Evolutionary conservation across 2,113 vertebrate genomes (phyloP).

Genomic region (Rhea pennata): DNA sequence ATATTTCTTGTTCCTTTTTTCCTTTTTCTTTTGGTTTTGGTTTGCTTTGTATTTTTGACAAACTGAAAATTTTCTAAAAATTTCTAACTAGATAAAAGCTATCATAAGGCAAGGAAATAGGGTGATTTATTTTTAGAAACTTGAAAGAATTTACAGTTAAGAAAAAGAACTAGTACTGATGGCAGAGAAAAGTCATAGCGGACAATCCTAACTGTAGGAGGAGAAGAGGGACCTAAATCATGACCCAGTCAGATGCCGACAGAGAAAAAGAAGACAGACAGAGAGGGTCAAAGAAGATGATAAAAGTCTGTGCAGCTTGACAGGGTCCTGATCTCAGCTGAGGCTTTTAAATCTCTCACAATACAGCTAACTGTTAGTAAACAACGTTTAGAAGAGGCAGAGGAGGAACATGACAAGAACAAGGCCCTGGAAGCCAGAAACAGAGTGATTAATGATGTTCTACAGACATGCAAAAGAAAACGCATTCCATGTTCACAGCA

Average conservation of each 20-base stretch:
- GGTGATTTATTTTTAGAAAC: background rate
- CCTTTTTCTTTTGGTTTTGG: background rate
- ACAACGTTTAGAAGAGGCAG: constrained; percentile 27
- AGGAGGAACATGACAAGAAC: background rate
- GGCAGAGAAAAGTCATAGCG: background rate
- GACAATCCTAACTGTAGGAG: background rate
- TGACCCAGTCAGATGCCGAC: background rate
- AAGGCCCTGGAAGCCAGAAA: constrained; percentile 23
- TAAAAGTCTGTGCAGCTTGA: constrained; percentile 5
- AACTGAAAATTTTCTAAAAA: background rate
- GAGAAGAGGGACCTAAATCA: background rate
- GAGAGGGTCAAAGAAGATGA: background rate
- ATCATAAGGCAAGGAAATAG: background rate
- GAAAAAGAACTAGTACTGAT: background rate
- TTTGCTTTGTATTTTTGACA: background rate
- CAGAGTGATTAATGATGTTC: constrained; percentile 37
- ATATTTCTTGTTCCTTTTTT: background rate
- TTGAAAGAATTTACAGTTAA: background rate
- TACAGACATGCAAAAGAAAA: constrained; percentile 47
- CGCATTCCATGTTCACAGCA: background rate
- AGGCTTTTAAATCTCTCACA: background rate
- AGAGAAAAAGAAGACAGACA: constrained; percentile 2
- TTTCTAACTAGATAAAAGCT: background rate
- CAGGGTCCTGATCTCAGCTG: background rate
- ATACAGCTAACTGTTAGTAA: background rate